phyloP scores from a whole-genome alignment of 1,140 invertebrate species.

The Elymnias hypermnestra region DNA sequence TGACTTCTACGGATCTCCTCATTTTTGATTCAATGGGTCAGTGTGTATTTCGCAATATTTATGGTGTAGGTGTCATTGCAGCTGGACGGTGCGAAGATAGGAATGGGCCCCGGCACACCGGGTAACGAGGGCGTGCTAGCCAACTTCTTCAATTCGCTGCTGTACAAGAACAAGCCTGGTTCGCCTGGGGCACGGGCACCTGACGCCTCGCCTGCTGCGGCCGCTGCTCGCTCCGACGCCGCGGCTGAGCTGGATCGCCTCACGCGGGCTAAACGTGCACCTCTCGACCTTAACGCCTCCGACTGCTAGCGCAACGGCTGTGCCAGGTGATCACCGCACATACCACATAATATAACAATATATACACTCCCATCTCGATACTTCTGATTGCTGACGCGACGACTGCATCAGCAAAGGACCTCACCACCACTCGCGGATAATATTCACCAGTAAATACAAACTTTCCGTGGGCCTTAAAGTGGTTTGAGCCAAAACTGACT shows the following conservation, averaged over 20 bases:
- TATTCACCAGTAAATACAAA: too few species aligned
- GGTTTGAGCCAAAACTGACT: too few species aligned
- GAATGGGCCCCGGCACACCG: constrained; percentile 79
- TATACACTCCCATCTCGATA: too few species aligned
- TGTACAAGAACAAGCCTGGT: constrained; percentile 92
- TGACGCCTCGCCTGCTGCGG: constrained; percentile 75
- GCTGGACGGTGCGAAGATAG: constrained; percentile 84
- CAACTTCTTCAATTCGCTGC: constrained; percentile 98
- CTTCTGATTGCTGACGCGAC: too few species aligned
- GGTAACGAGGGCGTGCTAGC: constrained; percentile 95
- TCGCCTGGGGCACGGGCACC: constrained; percentile 78
- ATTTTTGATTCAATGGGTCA: too few species aligned
- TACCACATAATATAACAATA: too few species aligned
- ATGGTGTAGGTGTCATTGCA: constrained; percentile 38
- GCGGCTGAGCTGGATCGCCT: constrained; percentile 94
- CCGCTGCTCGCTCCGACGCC: constrained; percentile 89
- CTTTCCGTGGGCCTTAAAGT: too few species aligned
- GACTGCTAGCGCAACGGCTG: constrained; percentile 39
- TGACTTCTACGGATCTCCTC: too few species aligned
- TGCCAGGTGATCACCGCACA: too few species aligned
- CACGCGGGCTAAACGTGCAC: constrained; percentile 80
- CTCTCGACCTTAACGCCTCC: constrained; percentile 62
- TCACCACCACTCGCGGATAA: too few species aligned
- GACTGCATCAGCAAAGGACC: too few species aligned
- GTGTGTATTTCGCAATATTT: too few species aligned